Evolutionary conservation across 2,888 invertebrate genomes (phyloP).

Genomic region (Orthosia gothica): DNA sequence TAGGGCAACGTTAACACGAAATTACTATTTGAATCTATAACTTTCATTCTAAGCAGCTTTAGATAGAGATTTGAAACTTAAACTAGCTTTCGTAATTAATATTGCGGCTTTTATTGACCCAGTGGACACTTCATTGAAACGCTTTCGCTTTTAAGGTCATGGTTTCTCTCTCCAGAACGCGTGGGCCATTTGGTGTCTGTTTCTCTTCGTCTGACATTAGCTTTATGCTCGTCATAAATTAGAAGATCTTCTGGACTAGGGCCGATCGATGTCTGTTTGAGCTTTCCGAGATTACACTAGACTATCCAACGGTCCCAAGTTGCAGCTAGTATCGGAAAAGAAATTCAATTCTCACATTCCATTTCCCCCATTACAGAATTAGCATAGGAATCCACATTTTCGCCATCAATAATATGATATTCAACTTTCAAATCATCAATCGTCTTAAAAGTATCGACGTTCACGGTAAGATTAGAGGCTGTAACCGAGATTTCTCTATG

Average conservation of each 20-base stretch:
- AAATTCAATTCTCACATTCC: slow-evolving; percentile 57
- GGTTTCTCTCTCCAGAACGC: neutral
- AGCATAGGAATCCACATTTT: slow-evolving; percentile 55
- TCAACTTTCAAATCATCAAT: slow-evolving; percentile 56
- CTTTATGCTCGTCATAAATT: neutral
- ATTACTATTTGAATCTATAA: neutral
- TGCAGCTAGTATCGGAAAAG: neutral
- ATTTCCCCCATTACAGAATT: slow-evolving; percentile 45
- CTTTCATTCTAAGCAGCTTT: neutral
- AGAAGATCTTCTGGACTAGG: neutral
- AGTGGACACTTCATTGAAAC: slow-evolving; percentile 9
- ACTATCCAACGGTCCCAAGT: neutral
- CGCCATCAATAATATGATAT: slow-evolving; percentile 51
- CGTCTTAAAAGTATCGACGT: slow-evolving; percentile 54
- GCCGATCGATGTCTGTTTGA: neutral
- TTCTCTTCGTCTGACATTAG: neutral
- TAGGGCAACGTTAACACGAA: no score
- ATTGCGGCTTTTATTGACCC: slow-evolving; percentile 17
- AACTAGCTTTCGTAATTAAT: slow-evolving; percentile 18
- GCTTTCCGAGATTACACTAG: neutral
- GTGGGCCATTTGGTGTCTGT: neutral
- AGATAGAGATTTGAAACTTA: slow-evolving; percentile 8
- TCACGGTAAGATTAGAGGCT: slow-evolving; percentile 39
- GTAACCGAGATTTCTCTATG: slow-evolving; percentile 63
- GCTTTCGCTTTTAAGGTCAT: slow-evolving; percentile 31